Evolutionary conservation across 1,140 invertebrate genomes (phyloP).

Genomic region (Formica selysi): DNA sequence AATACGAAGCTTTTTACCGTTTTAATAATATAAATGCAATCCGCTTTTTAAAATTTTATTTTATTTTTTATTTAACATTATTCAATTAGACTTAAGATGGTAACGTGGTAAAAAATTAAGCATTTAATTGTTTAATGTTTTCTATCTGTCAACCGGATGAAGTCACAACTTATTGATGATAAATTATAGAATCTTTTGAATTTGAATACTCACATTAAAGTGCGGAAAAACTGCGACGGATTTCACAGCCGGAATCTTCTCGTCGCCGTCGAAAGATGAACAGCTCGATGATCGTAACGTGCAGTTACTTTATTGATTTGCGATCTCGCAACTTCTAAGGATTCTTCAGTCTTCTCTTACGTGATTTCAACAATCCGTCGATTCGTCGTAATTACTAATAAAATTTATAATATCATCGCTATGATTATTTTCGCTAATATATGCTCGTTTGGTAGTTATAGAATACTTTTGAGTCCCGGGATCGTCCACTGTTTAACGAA

Average conservation of each 20-base stretch:
- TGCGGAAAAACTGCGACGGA: background rate
- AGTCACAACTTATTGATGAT: background rate
- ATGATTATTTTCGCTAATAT: background rate
- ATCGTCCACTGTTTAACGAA: background rate
- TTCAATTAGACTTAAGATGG: background rate
- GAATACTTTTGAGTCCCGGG: background rate
- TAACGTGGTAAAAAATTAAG: background rate
- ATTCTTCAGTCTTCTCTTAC: background rate
- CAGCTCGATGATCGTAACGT: background rate
- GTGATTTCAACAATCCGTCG: background rate
- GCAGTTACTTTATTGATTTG: background rate
- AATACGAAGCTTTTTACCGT: background rate
- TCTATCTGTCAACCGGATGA: background rate
- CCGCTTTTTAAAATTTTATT: background rate
- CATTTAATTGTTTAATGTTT: background rate
- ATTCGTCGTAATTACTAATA: background rate
- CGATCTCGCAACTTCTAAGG: background rate
- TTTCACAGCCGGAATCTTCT: background rate
- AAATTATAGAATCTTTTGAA: background rate
- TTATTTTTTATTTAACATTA: background rate
- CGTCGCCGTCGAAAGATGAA: too few species aligned
- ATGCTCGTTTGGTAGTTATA: background rate
- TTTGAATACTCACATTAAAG: slow-evolving; percentile 31
- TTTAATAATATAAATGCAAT: background rate
- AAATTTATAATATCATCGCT: background rate